Conservation (phyloP, 2,113 vertebrate species). For the Chlorodrepanis virens region DNA sequence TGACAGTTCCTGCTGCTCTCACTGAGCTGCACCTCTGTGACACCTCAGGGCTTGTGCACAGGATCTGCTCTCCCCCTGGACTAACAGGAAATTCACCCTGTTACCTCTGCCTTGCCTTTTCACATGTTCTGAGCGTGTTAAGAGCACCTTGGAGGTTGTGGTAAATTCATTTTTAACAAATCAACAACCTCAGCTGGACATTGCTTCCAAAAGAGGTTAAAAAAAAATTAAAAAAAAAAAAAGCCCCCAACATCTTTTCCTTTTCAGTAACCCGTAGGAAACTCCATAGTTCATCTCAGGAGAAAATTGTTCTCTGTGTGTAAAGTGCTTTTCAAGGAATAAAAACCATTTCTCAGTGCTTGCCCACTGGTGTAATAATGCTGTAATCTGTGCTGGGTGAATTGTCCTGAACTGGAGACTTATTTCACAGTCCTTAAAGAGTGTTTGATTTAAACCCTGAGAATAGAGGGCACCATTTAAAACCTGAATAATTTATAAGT, state of each 20-base stretch:
- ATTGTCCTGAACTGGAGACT: not conserved
- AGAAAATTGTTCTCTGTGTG: not conserved
- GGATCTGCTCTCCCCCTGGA: not conserved
- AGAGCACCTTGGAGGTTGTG: not conserved
- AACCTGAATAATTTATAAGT: not conserved
- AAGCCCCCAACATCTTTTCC: accelerated
- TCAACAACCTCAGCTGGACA: not conserved
- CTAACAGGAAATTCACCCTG: not conserved
- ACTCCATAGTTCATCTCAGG: not conserved
- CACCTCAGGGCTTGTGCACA: not conserved
- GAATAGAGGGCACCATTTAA: not conserved
- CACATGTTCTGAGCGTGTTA: accelerated
- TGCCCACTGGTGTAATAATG: not conserved
- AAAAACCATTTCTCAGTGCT: not conserved
- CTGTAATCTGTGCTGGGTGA: not conserved
- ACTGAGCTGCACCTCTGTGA: not conserved
- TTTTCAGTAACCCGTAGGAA: not conserved
- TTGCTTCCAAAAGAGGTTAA: not conserved
- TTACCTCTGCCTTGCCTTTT: not conserved
- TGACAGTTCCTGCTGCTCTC: not conserved
- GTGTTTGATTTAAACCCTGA: not conserved
- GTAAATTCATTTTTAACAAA: not conserved
- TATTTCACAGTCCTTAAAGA: not conserved
- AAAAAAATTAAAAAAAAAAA: not conserved
- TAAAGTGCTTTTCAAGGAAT: not conserved